Percentiles rank a stretch among this genome's conserved stretches.
phyloP scores from a whole-genome alignment of 2,113 vertebrate species.

The Hippolais icterina region DNA sequence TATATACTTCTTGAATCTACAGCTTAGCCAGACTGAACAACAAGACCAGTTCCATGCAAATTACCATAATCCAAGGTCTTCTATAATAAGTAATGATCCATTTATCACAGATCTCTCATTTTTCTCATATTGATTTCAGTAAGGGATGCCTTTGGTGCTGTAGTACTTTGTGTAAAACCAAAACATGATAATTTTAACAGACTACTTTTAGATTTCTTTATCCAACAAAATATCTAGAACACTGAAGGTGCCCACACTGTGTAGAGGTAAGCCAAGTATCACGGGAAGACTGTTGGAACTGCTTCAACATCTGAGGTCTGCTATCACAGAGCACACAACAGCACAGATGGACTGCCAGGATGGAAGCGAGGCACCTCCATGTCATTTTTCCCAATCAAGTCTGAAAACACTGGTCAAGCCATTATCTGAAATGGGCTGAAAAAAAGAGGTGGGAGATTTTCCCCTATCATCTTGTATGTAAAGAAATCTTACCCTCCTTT shows the following conservation, averaged over 20 bases:
- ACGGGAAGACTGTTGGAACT: not conserved
- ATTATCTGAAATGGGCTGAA: not conserved
- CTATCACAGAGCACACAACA: not conserved
- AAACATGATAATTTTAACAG: not conserved
- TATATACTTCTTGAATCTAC: not conserved
- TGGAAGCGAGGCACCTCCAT: rapidly evolving
- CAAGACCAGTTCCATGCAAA: not conserved
- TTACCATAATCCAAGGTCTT: not conserved
- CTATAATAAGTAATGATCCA: not conserved
- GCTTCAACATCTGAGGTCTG: not conserved
- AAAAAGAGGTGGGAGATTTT: not conserved
- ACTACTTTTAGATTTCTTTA: not conserved
- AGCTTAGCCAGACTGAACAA: not conserved
- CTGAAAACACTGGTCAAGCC: not conserved
- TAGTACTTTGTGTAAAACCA: not conserved
- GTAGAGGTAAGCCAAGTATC: not conserved
- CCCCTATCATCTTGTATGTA: not conserved
- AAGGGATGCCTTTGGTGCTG: not conserved
- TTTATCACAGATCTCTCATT: not conserved
- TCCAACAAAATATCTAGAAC: not conserved
- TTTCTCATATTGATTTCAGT: not conserved
- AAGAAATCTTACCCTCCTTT: not conserved
- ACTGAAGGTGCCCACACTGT: not conserved
- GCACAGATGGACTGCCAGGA: not conserved
- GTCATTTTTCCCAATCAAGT: not conserved